Evolutionary conservation across 2,797 vertebrate genomes (phyloP), one percentile per base, ranked within the genome.

Genomic region (Chloroceryle amazona): DNA sequence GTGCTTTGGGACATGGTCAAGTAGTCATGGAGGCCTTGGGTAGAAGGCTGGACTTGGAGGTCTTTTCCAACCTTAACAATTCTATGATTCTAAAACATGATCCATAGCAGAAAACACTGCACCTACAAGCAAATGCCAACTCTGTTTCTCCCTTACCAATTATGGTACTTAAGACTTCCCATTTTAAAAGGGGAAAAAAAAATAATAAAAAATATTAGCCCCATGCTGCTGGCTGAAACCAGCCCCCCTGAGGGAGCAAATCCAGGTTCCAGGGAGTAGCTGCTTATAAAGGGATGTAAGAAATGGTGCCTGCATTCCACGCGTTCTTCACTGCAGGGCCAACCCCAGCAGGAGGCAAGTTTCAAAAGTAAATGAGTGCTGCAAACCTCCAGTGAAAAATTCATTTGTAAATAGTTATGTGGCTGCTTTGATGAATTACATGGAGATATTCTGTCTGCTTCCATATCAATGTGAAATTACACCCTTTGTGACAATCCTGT

Each of bases 361-460:
- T 94, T 62, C 85, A 68, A 86, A 91, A 81, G 84, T 39, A 96
- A 93, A 52, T 7, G 10, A 93, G 41, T 10, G 10, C 65, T 61
- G 68, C 78, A 88, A 93, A 71, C 22, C 52, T 67, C 39, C 75
- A 68, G 57, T 49, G 17, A 88, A 55, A 85, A 88, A 90, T 75
- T 84, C 15, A 88, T 70, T 88, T 81, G 29, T 66, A 84, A 88
- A 74, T 29, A 90, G 61, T 51, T 81, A 82, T 15, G 44, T 22
- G 58, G n/a, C 35, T 90, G 23, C 57, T 86, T 41, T 88, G 49
- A 86, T 51, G 13, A 87, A 79, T 66, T 81, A 58, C 61, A 65
- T 9, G 86, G 26, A 52, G 17, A 44, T 51, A 28, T 5, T 81
- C 62, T 41, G 44, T 44, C 51, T 79, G 10, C 55, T 83, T 83